These are phyloP conservation scores for Oplegnathus fasciatus DNA, from an alignment of 2,113 vertebrate species.

Conservation along the genomic window DNA sequence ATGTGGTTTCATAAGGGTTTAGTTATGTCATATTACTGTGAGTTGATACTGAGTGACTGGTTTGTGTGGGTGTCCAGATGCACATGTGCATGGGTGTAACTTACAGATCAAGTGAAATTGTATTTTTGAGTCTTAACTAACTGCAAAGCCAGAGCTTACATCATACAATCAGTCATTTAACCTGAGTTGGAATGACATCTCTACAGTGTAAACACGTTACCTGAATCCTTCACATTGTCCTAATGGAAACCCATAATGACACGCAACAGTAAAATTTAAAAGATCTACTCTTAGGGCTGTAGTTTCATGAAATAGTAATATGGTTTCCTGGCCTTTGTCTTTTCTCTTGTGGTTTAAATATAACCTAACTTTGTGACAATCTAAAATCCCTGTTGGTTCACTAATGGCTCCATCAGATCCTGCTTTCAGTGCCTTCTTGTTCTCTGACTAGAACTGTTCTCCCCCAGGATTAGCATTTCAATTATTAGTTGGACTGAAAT, in stretches of 20 bases:
- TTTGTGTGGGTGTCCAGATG: conserved; percentile 37
- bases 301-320: neutral
- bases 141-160: conserved; percentile 2
- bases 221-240: conserved; percentile 4
- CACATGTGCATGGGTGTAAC: conserved; percentile 40
- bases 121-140: conserved; percentile 25
- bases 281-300: neutral
- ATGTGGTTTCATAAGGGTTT: conserved; percentile 4
- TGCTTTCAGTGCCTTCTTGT: neutral
- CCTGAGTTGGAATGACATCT: neutral
- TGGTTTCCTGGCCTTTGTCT: neutral
- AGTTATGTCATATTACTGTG: neutral
- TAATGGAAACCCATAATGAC: conserved; percentile 2
- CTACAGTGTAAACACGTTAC: neutral
- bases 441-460: neutral
- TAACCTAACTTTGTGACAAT: neutral
- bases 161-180: neutral
- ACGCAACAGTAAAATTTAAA: neutral
- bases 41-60: neutral
- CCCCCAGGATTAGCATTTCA: neutral
- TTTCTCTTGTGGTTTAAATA: conserved; percentile 6
- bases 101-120: conserved; percentile 20
- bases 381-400: conserved; percentile 30
- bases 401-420: neutral
- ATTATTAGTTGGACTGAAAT: neutral